A percentile compares a stretch with the other conserved stretches of the same genome.
These are phyloP conservation scores for Ia io DNA, from an alignment of 2,113 vertebrate genomes.

Conservation along the genomic window DNA sequence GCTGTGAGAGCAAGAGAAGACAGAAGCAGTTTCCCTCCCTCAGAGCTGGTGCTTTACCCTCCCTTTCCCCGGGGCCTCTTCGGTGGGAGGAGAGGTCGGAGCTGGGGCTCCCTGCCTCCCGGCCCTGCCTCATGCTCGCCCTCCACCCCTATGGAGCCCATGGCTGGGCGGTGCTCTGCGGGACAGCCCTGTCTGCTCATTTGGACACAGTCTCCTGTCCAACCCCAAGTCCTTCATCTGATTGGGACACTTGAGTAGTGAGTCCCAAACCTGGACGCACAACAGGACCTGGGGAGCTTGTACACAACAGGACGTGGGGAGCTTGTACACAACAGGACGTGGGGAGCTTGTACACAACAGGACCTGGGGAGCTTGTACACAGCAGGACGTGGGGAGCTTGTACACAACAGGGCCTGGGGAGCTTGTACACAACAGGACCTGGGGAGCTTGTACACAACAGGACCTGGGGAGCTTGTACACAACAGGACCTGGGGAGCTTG, in stretches of 20 bases:
- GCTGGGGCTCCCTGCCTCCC: neutral
- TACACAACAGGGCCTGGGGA: too few species aligned
- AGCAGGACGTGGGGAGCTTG: too few species aligned
- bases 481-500: too few species aligned
- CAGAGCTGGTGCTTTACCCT: neutral
- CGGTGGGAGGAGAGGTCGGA: neutral
- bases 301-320: too few species aligned
- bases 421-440: too few species aligned
- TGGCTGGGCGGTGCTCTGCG: neutral
- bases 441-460: too few species aligned
- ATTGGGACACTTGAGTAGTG: neutral
- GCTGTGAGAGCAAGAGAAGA: slow-evolving; percentile 13
- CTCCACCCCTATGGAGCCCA: neutral
- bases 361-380: too few species aligned
- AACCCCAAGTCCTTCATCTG: neutral
- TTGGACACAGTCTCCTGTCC: neutral
- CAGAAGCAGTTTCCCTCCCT: neutral
- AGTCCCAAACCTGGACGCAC: neutral
- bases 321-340: too few species aligned
- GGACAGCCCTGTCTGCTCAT: neutral
- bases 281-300: too few species aligned
- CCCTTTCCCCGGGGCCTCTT: neutral
- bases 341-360: too few species aligned
- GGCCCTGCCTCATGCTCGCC: neutral
- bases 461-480: too few species aligned